phyloP scores from a whole-genome alignment of 2,797 vertebrate genomes.

The Hoplostethus atlanticus region DNA sequence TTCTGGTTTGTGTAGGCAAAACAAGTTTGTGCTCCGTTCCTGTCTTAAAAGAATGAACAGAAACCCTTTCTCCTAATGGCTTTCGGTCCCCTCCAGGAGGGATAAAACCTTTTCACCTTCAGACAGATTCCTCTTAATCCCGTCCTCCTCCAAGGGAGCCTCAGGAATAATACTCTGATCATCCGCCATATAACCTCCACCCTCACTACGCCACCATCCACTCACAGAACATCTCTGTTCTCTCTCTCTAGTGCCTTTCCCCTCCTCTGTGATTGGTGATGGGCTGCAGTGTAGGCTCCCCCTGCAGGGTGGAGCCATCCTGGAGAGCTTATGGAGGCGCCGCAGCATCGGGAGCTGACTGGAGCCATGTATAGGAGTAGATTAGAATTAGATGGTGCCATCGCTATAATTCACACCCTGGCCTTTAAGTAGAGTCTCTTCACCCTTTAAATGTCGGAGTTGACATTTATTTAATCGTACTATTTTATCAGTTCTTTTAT shows the following conservation, averaged over 20 bases:
- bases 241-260: conserved; percentile 24
- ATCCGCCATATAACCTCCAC: conserved; percentile 34
- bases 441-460: conserved; percentile 11
- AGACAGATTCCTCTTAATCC: conserved; percentile 68
- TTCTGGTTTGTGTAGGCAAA: conserved; percentile 3
- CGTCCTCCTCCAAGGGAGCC: conserved; percentile 47
- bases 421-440: not conserved
- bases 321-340: conserved; percentile 32
- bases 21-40: conserved; percentile 12
- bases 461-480: conserved; percentile 12
- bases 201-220: conserved; percentile 21
- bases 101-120: conserved; percentile 63
- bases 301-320: conserved; percentile 48
- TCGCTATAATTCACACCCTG: conserved; percentile 11
- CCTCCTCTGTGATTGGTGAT: conserved; percentile 33
- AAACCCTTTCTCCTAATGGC: conserved; percentile 16
- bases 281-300: conserved; percentile 47
- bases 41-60: not conserved
- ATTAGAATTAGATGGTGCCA: conserved; percentile 39
- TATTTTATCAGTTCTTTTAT: conserved; percentile 10
- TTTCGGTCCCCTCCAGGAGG: conserved; percentile 33
- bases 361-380: conserved; percentile 57
- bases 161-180: conserved; percentile 60
- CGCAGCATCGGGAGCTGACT: conserved; percentile 48
- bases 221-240: conserved; percentile 42